Percentiles rank a stretch among this genome's conserved stretches.
Evolutionary conservation across 2,113 vertebrate genomes (phyloP).

Genomic region (Todiramphus saurophagus): DNA sequence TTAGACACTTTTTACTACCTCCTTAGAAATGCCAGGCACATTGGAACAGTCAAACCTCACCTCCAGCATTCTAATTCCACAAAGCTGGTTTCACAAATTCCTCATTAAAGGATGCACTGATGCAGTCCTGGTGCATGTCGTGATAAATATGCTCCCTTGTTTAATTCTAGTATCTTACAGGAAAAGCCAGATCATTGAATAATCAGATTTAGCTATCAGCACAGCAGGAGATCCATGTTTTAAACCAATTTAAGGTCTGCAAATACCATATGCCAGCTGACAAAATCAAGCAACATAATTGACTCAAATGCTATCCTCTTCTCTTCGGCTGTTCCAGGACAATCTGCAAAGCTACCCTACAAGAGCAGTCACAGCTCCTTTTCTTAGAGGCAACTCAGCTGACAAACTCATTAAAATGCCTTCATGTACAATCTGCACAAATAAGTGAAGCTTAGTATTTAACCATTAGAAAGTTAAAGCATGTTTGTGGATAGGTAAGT

Average conservation of each 20-base stretch:
- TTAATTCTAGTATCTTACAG: slow-evolving; percentile 63
- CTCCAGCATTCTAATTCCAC: not conserved
- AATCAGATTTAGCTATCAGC: slow-evolving; percentile 73
- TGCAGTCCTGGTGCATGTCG: not conserved
- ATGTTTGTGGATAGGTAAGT: not conserved
- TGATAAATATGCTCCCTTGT: slow-evolving; percentile 52
- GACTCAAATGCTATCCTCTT: slow-evolving; percentile 57
- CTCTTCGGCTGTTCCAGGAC: not conserved
- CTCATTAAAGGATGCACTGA: slow-evolving; percentile 42
- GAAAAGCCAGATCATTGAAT: slow-evolving; percentile 72
- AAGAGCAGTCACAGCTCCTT: not conserved
- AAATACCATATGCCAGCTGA: slow-evolving; percentile 71
- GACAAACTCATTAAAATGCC: not conserved
- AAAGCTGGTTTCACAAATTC: slow-evolving; percentile 49
- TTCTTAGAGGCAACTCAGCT: not conserved
- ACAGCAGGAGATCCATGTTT: slow-evolving; percentile 65
- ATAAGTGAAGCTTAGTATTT: not conserved
- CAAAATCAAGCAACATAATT: slow-evolving; percentile 63
- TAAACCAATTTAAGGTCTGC: slow-evolving; percentile 64
- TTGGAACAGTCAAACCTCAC: slow-evolving; percentile 1
- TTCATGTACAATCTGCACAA: not conserved
- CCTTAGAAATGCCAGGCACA: not conserved
- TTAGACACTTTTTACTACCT: not conserved
- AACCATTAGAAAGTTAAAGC: not conserved
- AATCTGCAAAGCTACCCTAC: not conserved